Conservation (phyloP, 2,888 invertebrate species). For the Holacanthella duospinosa region DNA sequence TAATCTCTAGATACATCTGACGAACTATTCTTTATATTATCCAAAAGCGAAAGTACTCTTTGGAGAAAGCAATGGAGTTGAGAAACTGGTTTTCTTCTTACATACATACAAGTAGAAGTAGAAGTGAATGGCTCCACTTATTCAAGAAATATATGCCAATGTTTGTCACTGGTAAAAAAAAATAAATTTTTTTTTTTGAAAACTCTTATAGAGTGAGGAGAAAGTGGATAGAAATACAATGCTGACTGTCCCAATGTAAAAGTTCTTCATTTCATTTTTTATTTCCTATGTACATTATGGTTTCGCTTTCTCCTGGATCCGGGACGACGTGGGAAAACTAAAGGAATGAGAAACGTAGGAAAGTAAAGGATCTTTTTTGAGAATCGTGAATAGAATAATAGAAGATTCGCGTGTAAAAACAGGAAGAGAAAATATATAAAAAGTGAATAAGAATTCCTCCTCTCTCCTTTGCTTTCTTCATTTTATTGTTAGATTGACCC, state of each 20-base stretch:
- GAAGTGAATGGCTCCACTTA: too few relatives aligned
- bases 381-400: slow-evolving; percentile 5
- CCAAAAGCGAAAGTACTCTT: background rate
- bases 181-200: background rate
- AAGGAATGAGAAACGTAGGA: background rate
- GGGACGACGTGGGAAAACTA: background rate
- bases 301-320: background rate
- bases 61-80: background rate
- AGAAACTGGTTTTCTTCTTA: background rate
- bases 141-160: background rate
- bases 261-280: slow-evolving; percentile 1
- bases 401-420: background rate
- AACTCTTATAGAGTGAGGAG: background rate
- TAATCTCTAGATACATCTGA: slow-evolving; percentile 2
- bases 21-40: background rate
- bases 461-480: slow-evolving; percentile 13
- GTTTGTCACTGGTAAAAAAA: too few relatives aligned
- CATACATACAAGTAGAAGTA: too few relatives aligned
- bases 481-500: slow-evolving; percentile 23
- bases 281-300: slow-evolving; percentile 2
- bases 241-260: background rate
- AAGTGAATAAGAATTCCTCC: slow-evolving; percentile 17
- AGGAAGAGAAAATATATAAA: background rate
- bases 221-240: background rate
- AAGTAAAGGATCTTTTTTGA: background rate